Percentiles rank a stretch among this genome's conserved stretches.
These are phyloP conservation scores for Ficedula albicollis DNA, from an alignment of 2,797 vertebrate species.

Conservation along the genomic window DNA sequence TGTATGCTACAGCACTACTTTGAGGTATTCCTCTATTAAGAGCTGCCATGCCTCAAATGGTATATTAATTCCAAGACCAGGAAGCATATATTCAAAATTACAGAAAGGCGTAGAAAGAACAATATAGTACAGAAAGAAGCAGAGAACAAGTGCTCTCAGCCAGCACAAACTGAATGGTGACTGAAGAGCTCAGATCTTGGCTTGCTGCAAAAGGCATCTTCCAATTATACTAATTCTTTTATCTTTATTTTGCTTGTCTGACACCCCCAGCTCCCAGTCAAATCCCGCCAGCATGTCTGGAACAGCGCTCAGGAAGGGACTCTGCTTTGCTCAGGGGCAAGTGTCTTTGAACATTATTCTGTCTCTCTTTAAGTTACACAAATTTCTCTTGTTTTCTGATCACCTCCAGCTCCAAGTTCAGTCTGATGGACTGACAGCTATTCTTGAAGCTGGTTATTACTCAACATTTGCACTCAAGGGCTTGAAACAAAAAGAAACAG, in stretches of 20 bases:
- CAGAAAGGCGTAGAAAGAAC: background rate
- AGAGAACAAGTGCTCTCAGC: background rate
- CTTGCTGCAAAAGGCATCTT: background rate
- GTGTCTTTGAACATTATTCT: background rate
- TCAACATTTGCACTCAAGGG: background rate
- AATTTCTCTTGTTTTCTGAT: slow-evolving; percentile 23
- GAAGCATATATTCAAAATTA: background rate
- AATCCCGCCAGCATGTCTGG: background rate
- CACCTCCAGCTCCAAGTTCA: background rate
- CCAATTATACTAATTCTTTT: slow-evolving; percentile 32
- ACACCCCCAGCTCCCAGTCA: background rate
- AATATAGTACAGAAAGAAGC: background rate
- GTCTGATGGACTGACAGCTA: background rate
- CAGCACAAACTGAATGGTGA: background rate
- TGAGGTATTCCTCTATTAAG: background rate
- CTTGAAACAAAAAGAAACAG: background rate
- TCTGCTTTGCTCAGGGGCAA: background rate
- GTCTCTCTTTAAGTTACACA: background rate
- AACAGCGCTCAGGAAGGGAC: background rate
- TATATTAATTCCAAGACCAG: slow-evolving; percentile 4
- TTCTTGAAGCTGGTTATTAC: background rate
- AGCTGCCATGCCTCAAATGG: background rate
- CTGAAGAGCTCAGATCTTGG: background rate
- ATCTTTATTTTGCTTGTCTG: background rate
- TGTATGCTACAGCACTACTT: background rate